phyloP scores from a whole-genome alignment of 2,113 vertebrate genomes.

The Rattus norvegicus region GRCr8 NC_086033.1:26684001-26684500 shows the following conservation, averaged over 20 bases:
- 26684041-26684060: too few relatives aligned
- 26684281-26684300: not conserved
- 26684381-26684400: not conserved
- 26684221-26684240: not conserved
- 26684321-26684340: not conserved
- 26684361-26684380: not conserved
- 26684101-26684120: not conserved
- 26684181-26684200: not conserved
- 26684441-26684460: not conserved
- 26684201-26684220: not conserved
- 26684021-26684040: too few relatives aligned
- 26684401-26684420: not conserved
- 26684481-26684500: not conserved
- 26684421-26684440: too few relatives aligned
- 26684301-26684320: not conserved
- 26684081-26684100: not conserved
- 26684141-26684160: not conserved
- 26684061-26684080: not conserved
- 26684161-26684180: slow-evolving; percentile 1
- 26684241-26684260: not conserved
- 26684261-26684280: not conserved
- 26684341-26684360: not conserved
- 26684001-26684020: too few relatives aligned
- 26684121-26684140: not conserved
- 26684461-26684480: not conserved